Evolutionary conservation across 2,888 invertebrate species (phyloP).

Genomic region (Epistrophe grossulariae): DNA sequence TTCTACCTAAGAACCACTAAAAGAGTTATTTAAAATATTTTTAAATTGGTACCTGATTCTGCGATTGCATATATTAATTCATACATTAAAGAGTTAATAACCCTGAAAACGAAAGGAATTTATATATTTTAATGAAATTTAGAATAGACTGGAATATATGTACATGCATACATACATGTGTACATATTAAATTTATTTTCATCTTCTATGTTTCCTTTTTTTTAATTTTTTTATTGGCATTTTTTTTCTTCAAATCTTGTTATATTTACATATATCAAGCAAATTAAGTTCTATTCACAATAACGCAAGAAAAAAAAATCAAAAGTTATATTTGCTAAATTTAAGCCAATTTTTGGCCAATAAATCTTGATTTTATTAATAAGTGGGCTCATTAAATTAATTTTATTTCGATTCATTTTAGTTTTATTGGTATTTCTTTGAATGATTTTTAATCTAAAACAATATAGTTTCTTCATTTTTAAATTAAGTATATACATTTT

Average conservation of each 20-base stretch:
- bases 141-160: neutral
- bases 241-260: neutral
- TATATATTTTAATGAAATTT: neutral
- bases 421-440: neutral
- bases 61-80: neutral
- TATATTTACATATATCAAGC: neutral
- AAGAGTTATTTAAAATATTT: neutral
- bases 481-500: neutral
- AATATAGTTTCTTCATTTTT: neutral
- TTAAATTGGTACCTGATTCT: neutral
- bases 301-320: neutral
- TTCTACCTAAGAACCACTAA: neutral
- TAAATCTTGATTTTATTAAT: neutral
- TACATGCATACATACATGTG: no score
- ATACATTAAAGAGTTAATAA: neutral
- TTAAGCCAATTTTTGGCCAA: neutral
- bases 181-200: no score
- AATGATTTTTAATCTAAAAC: conserved; percentile 6
- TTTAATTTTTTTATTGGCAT: neutral
- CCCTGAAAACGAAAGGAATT: conserved; percentile 3
- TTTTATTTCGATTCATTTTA: conserved; percentile 4
- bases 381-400: neutral
- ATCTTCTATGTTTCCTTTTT: neutral
- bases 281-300: neutral
- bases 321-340: neutral